Conservation (phyloP, 2,888 invertebrate species). For the Cataglyphis altisquamis region DNA sequence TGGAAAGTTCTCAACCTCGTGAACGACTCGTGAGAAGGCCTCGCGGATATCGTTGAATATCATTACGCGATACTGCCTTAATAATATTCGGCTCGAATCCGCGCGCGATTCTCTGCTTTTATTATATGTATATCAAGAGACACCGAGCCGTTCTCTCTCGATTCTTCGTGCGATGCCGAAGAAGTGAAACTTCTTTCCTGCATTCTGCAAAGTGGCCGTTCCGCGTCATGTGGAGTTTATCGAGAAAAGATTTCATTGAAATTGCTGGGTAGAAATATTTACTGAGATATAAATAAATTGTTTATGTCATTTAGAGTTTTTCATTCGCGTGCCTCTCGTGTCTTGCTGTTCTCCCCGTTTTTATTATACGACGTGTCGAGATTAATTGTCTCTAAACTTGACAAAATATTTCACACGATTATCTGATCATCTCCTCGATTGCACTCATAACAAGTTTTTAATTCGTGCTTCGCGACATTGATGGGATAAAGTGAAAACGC, state of each 20-base stretch:
- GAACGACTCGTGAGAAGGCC: neutral
- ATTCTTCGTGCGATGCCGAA: neutral
- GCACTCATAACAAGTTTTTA: neutral
- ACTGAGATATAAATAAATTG: neutral
- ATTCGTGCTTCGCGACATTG: constrained; percentile 25
- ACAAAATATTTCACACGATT: neutral
- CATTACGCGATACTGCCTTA: constrained; percentile 32
- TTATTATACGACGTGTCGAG: neutral
- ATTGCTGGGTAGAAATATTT: neutral
- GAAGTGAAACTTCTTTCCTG: constrained; percentile 46
- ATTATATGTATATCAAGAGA: constrained; percentile 11
- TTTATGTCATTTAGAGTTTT: constrained; percentile 6
- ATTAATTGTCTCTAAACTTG: constrained; percentile 4
- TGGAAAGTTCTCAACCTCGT: constrained; percentile 51
- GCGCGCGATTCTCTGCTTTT: constrained; percentile 23
- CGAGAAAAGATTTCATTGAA: constrained; percentile 31
- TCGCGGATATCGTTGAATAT: constrained; percentile 36
- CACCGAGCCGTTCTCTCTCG: neutral
- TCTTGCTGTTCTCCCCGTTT: neutral
- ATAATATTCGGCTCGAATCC: constrained; percentile 33
- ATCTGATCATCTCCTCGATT: neutral
- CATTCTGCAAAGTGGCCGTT: constrained; percentile 34
- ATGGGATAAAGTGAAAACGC: constrained; percentile 43
- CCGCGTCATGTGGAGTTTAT: constrained; percentile 34
- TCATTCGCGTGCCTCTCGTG: neutral